Base-by-base conservation (phyloP, 1,140 invertebrate genomes). In the Zeugodacus cucurbitae region DNA sequence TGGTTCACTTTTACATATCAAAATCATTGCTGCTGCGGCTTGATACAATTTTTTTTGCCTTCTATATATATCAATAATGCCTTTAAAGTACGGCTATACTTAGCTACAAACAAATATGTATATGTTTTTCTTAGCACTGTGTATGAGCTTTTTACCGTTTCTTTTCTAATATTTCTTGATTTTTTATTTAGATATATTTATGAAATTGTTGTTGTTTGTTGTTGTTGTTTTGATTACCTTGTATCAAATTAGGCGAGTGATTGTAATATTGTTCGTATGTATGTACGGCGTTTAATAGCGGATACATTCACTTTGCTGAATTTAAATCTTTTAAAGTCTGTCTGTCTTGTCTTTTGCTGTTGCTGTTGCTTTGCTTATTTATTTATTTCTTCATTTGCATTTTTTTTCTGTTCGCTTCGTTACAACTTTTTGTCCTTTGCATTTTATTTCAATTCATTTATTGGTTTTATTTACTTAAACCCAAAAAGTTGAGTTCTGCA, bases 251-350 rank as follows among this genome's bases (percentile, higher is more conserved):
- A 82, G 74, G 74, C 37, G 37, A 82, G 74, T 82, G 74, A 82
- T 82, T 82, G 74, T 82, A 82, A 82, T 82, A 48, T 29, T 10
- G 7, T 44, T 54, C 29, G 20, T 82, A 44, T 29, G 8, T 41
- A 44, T 74, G 20, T 74, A 17, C 10, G 8, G 20, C 8, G 6
- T 10, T 44, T 82, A 74, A 48, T 82, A 82, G 74, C 74, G 74
- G 74, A 82, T 82, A 82, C 74, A 48, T 82, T 82, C 74, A 82
- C 74, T 82, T 82, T 82, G 41, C 74, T 82, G 74, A 82, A 48
- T 82, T 54, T 48, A 29, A 82, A 82, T 82, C 74, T 48, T 8
- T 82, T 48, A 82, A 48, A 48, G 74, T 82, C 41, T 70, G 64
- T 34, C 26, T 70, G 26, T 70, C n/a, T 62, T 8, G 58, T 22